Evolutionary conservation across 2,888 invertebrate species (phyloP).

Genomic region (Phengaris arion): DNA sequence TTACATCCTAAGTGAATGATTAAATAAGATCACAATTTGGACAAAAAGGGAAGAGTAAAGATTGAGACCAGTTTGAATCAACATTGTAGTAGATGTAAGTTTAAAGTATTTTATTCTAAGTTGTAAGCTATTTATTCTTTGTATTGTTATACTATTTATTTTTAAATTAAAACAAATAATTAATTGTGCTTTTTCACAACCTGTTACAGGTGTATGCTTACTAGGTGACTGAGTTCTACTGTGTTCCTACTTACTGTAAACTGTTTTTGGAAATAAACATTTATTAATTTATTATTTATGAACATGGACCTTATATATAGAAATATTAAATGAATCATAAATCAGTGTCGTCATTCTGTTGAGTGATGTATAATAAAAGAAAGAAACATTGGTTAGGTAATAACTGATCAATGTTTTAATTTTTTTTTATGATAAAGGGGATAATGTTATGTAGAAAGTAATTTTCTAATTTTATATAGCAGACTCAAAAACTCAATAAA

Average conservation of each 20-base stretch:
- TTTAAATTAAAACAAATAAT: neutral
- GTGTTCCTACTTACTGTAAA: no score
- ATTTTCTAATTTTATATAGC: no score
- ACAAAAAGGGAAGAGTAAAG: neutral
- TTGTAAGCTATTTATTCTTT: neutral
- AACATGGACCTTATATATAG: no score
- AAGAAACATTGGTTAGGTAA: neutral
- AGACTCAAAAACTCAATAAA: no score
- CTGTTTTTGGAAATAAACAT: no score
- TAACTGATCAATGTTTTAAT: neutral
- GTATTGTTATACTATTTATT: conserved; percentile 9
- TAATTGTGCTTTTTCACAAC: neutral
- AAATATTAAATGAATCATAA: no score
- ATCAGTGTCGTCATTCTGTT: no score
- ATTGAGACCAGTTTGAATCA: neutral
- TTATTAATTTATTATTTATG: neutral
- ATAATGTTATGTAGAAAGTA: neutral
- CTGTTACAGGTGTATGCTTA: no score
- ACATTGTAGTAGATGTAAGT: neutral
- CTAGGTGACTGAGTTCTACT: no score
- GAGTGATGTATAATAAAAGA: neutral
- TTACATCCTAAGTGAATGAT: neutral
- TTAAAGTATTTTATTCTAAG: neutral
- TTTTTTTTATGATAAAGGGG: neutral
- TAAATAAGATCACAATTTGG: neutral